Base-by-base conservation (phyloP, 2,113 vertebrate genomes). In the Petaurus breviceps region DNA sequence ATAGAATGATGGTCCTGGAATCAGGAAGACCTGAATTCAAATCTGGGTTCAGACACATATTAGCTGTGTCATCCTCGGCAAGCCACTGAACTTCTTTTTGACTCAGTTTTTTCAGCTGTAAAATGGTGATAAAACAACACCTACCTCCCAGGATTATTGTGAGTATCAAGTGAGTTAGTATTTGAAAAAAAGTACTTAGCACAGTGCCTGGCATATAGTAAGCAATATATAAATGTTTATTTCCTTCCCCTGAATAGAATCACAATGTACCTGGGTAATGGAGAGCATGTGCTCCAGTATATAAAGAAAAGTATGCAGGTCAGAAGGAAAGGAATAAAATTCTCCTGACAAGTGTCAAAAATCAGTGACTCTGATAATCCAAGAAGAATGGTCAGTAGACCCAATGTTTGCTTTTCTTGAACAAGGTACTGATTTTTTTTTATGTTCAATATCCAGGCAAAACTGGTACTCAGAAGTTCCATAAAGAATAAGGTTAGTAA, bases 341-440 rank as follows among this genome's bases (percentile, higher is more conserved):
- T 24, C 28, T 53, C n/a, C 19, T 94, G 26, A 9, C 89, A 52
- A 84, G 28, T 95, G 7, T 77, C 91, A 93, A 55, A 94, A 91
- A 61, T 51, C n/a, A 23, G 68, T 23, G 94, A 91, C 2, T 57
- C 93, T 92, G 95, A 22, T 51, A n/a, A 53, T 95, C 84, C 94
- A 91, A 94, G 19, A 43, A n/a, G 94, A 31, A 51, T 19, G 94
- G 94, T 50, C 49, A 55, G 9, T 25, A 43, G 28, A 51, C 52
- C 92, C 92, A 43, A 37, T 51, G 28, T 23, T 93, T 16, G 68
- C 37, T 90, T 92, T 46, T 26, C 51, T 95, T 89, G 84, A 55
- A 52, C 4, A 91, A 55, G 16, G 54, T 43, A 53, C 43, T 95
- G 0, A 77, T 91, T 51, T 91, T 91, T 51, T 91, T 94, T 26